Evolutionary conservation across 2,113 vertebrate species (phyloP), one percentile per base, ranked within the genome.

Genomic region (Phycodurus eques): DNA sequence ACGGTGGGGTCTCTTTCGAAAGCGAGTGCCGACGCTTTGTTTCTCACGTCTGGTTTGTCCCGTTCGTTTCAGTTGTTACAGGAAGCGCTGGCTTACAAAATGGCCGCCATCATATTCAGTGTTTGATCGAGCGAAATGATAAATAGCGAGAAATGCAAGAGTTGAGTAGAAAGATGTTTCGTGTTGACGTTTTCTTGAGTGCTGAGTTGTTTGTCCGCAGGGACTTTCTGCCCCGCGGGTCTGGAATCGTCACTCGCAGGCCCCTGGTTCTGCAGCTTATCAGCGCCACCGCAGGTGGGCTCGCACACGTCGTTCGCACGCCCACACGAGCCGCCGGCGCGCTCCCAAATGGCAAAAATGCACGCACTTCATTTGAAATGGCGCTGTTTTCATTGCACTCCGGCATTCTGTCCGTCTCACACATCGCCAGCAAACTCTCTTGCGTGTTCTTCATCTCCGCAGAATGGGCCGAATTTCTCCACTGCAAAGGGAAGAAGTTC

Each of bases 401-500:
- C 68, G 75, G 20, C 64, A 62, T 79, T 80, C 63, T 84, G 76
- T 82, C 59, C 42, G 72, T 70, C 42, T 74, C 33, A 56, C 27
- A 10, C 77, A 33, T 44, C 64, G 49, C 46, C 64, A 46, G 73
- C 86, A 75, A 86, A 79, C 77, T 68, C 46, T 31, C 1, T 20
- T 44, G 31, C 42, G 11, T 49, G 8, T 59, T 77, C 72, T 69
- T 19, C 57, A 11, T 71, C 54, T 68, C 44, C 51, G 31, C 86
- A 98, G 96, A 98, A 77, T 96, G 95, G 92, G 96, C 93, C n/a
- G 96, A 98, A 80, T 98, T 98, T 85, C 94, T 98, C 12, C 96
- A 98, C 87, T 96, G 94, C 92, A 98, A 98, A 93, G 96, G 96
- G 53, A 96, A 92, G 85, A 97, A 96, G 69, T 96, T 96, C 78